Evolutionary conservation across 1,140 invertebrate genomes (phyloP), one percentile per base, ranked within the genome.

Genomic region (Drosophila cardini): DNA sequence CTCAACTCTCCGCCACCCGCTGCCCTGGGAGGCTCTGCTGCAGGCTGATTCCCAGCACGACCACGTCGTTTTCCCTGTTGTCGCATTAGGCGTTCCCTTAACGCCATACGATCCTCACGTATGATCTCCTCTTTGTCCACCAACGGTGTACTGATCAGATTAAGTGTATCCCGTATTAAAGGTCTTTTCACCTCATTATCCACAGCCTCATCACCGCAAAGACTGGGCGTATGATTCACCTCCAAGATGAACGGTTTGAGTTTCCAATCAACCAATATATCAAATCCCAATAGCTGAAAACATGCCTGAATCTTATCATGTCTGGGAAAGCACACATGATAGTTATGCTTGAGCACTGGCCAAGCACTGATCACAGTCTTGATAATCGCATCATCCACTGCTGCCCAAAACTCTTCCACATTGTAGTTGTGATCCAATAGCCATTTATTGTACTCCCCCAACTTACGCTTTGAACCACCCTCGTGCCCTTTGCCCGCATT

Each of bases 221-320:
- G 97, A 92, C 97, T 98, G 0, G 97, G 97, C 5, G 97, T 98
- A 87, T 98, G 97, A 92, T 98, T 98, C 0, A 97, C 97, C 93
- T 98, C 97, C 56, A 98, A 93, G 34, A 98, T 94, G 76, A 94
- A 96, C 0, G 97, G 97, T 81, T 96, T 96, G 15, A 98, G 91
- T 78, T 96, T 96, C 91, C 95, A 95, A 91, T 98, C 97, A 18
- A 98, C 93, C n/a, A 98, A 92, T 69, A 98, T 96, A 87, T 98
- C 97, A 70, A 98, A 97, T 11, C 97, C 97, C 0, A 98, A 93
- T 36, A 98, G 93, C 93, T 98, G 97, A 92, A 98, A 98, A 86
- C 97, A 98, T 1, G 96, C 97, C 80, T 96, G 95, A 5, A 96
- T 95, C 76, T 95, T 94, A 69, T 96, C 95, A 84, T 97, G 97